Evolutionary conservation across 2,797 vertebrate genomes (phyloP).

Genomic region (Sebastes steindachneri): DNA sequence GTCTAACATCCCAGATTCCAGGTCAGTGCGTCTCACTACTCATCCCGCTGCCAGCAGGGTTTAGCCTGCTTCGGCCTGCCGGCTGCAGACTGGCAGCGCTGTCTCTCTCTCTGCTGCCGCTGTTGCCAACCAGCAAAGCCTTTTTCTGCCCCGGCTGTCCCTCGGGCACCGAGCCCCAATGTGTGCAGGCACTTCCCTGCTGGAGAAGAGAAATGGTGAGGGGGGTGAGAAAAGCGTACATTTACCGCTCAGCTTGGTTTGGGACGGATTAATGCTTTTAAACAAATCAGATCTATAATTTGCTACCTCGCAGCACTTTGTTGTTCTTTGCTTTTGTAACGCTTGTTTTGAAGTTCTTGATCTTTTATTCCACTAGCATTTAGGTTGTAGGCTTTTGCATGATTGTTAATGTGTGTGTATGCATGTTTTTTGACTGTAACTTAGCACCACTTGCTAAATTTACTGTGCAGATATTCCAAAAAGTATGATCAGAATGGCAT

Average conservation of each 20-base stretch:
- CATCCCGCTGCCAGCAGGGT: slow-evolving; percentile 61
- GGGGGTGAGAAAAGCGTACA: slow-evolving; percentile 28
- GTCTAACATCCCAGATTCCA: slow-evolving; percentile 77
- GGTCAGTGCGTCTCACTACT: slow-evolving; percentile 70
- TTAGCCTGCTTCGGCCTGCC: slow-evolving; percentile 51
- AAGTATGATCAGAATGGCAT: neutral
- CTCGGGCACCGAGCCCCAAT: slow-evolving; percentile 55
- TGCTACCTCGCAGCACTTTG: neutral
- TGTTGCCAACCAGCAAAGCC: slow-evolving; percentile 51
- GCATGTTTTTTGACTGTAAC: neutral
- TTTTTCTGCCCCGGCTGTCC: slow-evolving; percentile 51
- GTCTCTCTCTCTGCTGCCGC: slow-evolving; percentile 23
- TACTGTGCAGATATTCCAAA: neutral
- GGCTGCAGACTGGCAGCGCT: slow-evolving; percentile 50
- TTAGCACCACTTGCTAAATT: neutral
- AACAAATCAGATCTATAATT: slow-evolving; percentile 12
- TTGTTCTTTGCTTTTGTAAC: neutral
- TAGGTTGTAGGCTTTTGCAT: neutral
- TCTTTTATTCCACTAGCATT: neutral
- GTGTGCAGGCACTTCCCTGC: slow-evolving; percentile 42
- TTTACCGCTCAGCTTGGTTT: slow-evolving; percentile 60
- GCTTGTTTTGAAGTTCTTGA: neutral
- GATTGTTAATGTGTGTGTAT: neutral
- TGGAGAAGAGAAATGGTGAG: slow-evolving; percentile 41
- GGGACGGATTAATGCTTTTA: slow-evolving; percentile 42